Conservation (phyloP, 2,888 invertebrate species). For the Isotomurus palustris region DNA sequence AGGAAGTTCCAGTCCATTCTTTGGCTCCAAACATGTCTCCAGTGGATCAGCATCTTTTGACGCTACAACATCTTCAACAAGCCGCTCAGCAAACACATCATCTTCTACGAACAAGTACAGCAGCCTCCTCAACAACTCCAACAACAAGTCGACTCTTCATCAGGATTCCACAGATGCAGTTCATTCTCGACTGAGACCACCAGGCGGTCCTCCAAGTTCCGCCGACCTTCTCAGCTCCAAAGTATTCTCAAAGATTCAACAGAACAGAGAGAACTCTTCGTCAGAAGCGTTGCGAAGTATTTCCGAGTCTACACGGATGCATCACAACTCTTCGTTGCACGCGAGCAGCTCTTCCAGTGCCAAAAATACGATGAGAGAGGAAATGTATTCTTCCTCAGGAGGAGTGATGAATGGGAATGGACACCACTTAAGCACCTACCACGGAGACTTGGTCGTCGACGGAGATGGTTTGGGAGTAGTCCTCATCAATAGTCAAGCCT, state of each 20-base stretch:
- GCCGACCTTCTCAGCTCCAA: slow-evolving; percentile 26
- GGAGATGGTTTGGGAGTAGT: slow-evolving; percentile 61
- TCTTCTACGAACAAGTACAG: slow-evolving; percentile 25
- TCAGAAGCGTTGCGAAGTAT: slow-evolving; percentile 35
- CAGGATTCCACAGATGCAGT: slow-evolving; percentile 43
- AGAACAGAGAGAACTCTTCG: slow-evolving; percentile 32
- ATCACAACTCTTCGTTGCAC: slow-evolving; percentile 30
- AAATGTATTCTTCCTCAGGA: slow-evolving; percentile 17
- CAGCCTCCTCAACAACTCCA: slow-evolving; percentile 19
- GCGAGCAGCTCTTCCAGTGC: slow-evolving; percentile 41
- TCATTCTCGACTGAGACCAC: slow-evolving; percentile 39
- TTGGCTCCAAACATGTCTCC: slow-evolving; percentile 1
- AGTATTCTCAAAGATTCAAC: slow-evolving; percentile 19
- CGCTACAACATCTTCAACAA: slow-evolving; percentile 28
- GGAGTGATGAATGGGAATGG: slow-evolving; percentile 33
- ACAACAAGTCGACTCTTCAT: slow-evolving; percentile 8
- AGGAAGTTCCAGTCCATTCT: slow-evolving; percentile 6
- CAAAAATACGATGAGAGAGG: slow-evolving; percentile 29
- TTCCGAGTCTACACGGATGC: slow-evolving; percentile 28
- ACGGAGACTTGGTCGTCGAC: slow-evolving; percentile 54
- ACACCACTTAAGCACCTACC: no score
- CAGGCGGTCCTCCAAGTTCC: slow-evolving; percentile 18
- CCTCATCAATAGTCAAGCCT: slow-evolving; percentile 58
- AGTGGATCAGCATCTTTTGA: slow-evolving; percentile 18
- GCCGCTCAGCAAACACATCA: slow-evolving; percentile 22